These are phyloP conservation scores for Palaemon carinicauda DNA, from an alignment of 1,140 invertebrate species.

Conservation along the genomic window DNA sequence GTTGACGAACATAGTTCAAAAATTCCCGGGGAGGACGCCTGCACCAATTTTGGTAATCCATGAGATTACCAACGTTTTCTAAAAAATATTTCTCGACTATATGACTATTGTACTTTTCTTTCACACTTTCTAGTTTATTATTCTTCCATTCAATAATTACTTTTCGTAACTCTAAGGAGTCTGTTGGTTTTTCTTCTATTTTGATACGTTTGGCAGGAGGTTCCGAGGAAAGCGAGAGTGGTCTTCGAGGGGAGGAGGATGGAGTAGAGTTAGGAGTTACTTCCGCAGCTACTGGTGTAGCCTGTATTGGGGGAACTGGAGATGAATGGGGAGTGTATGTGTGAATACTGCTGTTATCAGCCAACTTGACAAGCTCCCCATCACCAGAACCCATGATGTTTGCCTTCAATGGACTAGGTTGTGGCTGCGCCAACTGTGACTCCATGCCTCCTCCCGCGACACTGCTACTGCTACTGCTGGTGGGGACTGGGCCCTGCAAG, in stretches of 20 bases:
- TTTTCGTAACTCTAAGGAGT: slow-evolving; percentile 43
- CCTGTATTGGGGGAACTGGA: slow-evolving; percentile 32
- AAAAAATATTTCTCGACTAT: slow-evolving; percentile 85
- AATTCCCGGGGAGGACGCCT: slow-evolving; percentile 80
- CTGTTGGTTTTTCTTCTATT: slow-evolving; percentile 54
- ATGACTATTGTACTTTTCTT: slow-evolving; percentile 75
- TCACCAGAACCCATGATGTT: slow-evolving; percentile 42
- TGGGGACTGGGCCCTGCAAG: slow-evolving; percentile 34
- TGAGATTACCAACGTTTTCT: slow-evolving; percentile 83
- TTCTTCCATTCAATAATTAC: slow-evolving; percentile 57
- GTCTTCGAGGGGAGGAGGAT: slow-evolving; percentile 50
- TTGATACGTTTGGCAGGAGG: slow-evolving; percentile 48
- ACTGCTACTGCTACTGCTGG: slow-evolving; percentile 40
- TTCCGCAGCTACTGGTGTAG: slow-evolving; percentile 18
- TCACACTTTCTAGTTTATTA: slow-evolving; percentile 50
- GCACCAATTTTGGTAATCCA: slow-evolving; percentile 84
- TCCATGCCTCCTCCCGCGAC: slow-evolving; percentile 37
- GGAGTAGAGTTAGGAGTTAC: slow-evolving; percentile 46
- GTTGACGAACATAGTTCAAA: slow-evolving; percentile 77
- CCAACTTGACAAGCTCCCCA: slow-evolving; percentile 33
- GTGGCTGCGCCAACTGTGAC: slow-evolving; percentile 33
- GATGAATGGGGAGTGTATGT: slow-evolving; percentile 45
- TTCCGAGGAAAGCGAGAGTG: slow-evolving; percentile 34
- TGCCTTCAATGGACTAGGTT: slow-evolving; percentile 35
- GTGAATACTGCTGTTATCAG: slow-evolving; percentile 35